Evolutionary conservation across 2,888 invertebrate species (phyloP).

Genomic region (Fragum whitleyi): DNA sequence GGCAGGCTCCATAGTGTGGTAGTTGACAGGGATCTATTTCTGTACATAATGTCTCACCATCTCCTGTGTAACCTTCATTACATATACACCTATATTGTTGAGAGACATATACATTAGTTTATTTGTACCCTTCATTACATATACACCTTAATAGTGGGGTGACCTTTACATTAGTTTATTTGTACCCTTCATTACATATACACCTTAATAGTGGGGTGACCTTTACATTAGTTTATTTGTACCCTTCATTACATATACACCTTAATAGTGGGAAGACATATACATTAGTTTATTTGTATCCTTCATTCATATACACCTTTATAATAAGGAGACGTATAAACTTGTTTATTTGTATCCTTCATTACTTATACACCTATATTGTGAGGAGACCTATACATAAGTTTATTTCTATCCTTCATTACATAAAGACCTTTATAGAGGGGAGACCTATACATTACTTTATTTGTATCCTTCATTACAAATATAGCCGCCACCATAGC

Average conservation of each 20-base stretch:
- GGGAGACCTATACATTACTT: no score
- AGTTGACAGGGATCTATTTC: conserved; percentile 75
- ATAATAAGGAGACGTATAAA: no score
- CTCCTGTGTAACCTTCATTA: conserved; percentile 74
- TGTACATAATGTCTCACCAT: conserved; percentile 67
- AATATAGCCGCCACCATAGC: no score
- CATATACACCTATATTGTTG: conserved; percentile 74
- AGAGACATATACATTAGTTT: no score
- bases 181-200: neutral
- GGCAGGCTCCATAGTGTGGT: conserved; percentile 75
- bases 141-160: neutral
- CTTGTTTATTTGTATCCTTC: no score
- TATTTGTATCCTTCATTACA: no score
- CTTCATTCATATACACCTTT: neutral
- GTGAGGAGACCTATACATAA: no score
- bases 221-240: neutral
- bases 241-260: neutral
- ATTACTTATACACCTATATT: no score
- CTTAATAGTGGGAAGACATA: no score
- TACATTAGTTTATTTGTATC: neutral
- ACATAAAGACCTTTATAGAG: no score
- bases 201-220: neutral
- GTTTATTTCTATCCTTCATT: no score
- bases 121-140: neutral
- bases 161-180: no score